Conservation (phyloP, 2,888 invertebrate genomes). For the Drosophila melanosoma region DNA sequence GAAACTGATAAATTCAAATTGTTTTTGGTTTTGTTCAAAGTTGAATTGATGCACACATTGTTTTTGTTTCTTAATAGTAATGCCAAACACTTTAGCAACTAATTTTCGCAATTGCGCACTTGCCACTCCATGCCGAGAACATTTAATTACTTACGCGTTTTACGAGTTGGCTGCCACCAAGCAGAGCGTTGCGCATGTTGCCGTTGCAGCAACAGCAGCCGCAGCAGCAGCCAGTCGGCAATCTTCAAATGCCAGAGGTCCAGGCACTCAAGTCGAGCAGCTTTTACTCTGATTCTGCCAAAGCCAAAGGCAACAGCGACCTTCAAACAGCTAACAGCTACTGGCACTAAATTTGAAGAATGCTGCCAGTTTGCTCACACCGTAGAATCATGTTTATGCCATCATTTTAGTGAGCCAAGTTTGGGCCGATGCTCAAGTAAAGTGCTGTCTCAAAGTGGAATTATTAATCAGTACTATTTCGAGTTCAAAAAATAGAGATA, state of each 20-base stretch:
- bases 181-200: constrained; percentile 14
- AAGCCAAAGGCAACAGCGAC: constrained; percentile 46
- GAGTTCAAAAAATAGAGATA: neutral
- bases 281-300: constrained; percentile 79
- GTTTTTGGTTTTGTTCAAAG: constrained; percentile 52
- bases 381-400: constrained; percentile 5
- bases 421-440: constrained; percentile 17
- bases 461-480: neutral
- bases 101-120: constrained; percentile 58
- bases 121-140: constrained; percentile 25
- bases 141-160: constrained; percentile 69
- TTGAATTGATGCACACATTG: constrained; percentile 60
- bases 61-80: constrained; percentile 58
- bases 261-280: constrained; percentile 61
- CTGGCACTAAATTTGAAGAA: constrained; percentile 44
- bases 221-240: constrained; percentile 23
- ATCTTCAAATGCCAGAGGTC: constrained; percentile 67
- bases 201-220: constrained; percentile 6
- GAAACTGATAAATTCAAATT: constrained; percentile 35
- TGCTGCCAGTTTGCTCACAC: constrained; percentile 53
- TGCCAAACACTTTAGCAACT: constrained; percentile 63
- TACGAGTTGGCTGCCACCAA: constrained; percentile 37
- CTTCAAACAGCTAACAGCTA: constrained; percentile 36
- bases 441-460: neutral
- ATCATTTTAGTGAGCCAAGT: constrained; percentile 22